A percentile compares a stretch with the other conserved stretches of the same genome.
These are phyloP conservation scores for Bombyx mandarina DNA, from an alignment of 1,140 invertebrate species.

Conservation along the genomic window DNA sequence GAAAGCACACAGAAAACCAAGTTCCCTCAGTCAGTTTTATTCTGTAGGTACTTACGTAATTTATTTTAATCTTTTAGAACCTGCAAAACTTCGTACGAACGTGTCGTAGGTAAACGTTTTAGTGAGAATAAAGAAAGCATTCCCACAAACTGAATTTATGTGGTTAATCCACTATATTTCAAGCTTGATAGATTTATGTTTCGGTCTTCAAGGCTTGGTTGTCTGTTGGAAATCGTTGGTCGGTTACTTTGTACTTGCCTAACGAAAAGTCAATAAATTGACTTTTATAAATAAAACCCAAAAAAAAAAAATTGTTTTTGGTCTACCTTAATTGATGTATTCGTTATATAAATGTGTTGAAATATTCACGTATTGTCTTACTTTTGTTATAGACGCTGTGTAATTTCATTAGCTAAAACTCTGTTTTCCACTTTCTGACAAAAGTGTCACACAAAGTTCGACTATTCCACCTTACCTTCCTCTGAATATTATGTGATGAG, in stretches of 20 bases:
- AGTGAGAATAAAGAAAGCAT: conserved; percentile 9
- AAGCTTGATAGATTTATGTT: conserved; percentile 17
- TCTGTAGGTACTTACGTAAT: conserved; percentile 14
- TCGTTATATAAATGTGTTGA: too few species aligned
- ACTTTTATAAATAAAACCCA: too few species aligned
- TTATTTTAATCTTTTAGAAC: conserved; percentile 15
- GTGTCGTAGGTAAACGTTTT: conserved; percentile 1
- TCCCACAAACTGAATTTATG: conserved; percentile 17
- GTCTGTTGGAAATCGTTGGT: conserved; percentile 5
- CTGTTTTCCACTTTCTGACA: too few species aligned
- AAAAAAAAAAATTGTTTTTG: too few species aligned
- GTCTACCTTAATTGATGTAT: too few species aligned
- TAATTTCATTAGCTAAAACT: too few species aligned
- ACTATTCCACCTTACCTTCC: too few species aligned
- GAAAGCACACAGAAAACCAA: conserved; percentile 58
- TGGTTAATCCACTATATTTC: conserved; percentile 17
- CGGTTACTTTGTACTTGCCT: not conserved
- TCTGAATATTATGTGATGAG: too few species aligned
- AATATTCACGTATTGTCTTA: too few species aligned
- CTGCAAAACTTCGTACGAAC: not conserved
- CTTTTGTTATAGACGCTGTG: too few species aligned
- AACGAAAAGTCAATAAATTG: too few species aligned
- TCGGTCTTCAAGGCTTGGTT: conserved; percentile 10
- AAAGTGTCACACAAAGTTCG: too few species aligned
- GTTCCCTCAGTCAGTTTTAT: conserved; percentile 60